Conservation (phyloP, 2,113 vertebrate genomes). For the Mormyrus iriodes region DNA sequence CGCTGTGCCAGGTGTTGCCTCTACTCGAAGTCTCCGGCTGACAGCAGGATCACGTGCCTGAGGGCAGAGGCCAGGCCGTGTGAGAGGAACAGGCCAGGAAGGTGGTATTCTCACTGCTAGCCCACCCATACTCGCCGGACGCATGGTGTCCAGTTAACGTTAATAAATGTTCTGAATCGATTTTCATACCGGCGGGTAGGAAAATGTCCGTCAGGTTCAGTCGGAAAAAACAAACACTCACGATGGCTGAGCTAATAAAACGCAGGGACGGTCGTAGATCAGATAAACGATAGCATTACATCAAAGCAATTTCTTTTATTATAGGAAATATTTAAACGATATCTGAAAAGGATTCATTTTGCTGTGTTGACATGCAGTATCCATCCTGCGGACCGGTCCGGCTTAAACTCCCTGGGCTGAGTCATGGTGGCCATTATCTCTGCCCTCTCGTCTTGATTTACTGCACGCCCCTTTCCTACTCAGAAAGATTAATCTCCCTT, state of each 20-base stretch:
- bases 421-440: not conserved
- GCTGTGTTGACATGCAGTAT: not conserved
- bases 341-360: slow-evolving; percentile 1
- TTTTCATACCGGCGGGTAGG: not conserved
- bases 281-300: not conserved
- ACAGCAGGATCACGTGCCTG: slow-evolving; percentile 12
- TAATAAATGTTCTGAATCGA: not conserved
- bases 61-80: not conserved
- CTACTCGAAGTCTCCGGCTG: not conserved
- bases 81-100: not conserved
- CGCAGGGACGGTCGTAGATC: not conserved
- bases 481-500: not conserved
- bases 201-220: not conserved
- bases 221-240: not conserved
- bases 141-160: not conserved
- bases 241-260: not conserved
- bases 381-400: not conserved
- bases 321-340: not conserved
- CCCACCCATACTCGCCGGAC: not conserved
- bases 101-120: not conserved
- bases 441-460: not conserved
- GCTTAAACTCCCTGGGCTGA: not conserved
- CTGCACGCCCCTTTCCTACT: not conserved
- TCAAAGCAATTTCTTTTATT: not conserved
- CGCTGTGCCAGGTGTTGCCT: not conserved